Evolutionary conservation across 2,888 invertebrate species (phyloP).

Genomic region (Cecidostiba fungosa): DNA sequence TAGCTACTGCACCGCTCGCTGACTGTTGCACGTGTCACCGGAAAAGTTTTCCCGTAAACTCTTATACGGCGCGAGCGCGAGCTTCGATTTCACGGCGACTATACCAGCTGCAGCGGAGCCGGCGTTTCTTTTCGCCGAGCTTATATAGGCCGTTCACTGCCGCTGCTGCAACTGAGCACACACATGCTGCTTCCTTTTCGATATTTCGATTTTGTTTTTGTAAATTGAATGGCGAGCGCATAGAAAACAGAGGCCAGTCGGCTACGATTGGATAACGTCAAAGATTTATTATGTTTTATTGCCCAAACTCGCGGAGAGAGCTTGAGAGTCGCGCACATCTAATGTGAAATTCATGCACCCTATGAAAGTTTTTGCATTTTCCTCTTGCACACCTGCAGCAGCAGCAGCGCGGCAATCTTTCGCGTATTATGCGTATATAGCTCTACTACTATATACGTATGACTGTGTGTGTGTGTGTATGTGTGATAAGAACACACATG

Average conservation of each 20-base stretch:
- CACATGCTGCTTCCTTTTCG: neutral
- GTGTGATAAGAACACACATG: conserved; percentile 63
- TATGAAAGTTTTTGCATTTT: conserved; percentile 64
- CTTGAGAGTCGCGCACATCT: conserved; percentile 40
- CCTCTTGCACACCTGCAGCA: conserved; percentile 43
- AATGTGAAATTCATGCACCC: conserved; percentile 67
- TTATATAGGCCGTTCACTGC: neutral
- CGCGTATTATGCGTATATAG: conserved; percentile 33
- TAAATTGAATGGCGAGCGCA: neutral
- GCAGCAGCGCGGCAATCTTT: conserved; percentile 30
- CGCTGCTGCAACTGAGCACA: no score
- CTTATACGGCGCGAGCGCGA: conserved; percentile 42
- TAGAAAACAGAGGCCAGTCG: neutral
- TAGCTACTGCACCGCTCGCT: conserved; percentile 65
- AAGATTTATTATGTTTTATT: conserved; percentile 66
- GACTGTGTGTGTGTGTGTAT: neutral
- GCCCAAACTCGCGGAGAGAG: conserved; percentile 19
- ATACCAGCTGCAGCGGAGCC: neutral
- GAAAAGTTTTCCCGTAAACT: conserved; percentile 59
- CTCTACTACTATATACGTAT: neutral
- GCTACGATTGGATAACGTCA: conserved; percentile 32
- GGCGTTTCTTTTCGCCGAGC: neutral
- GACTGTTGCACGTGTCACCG: conserved; percentile 68
- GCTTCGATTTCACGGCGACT: conserved; percentile 45
- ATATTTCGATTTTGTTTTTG: neutral